A percentile compares a stretch with the other conserved stretches of the same genome.
Conservation (phyloP, 53 echinoderm and acorn worm species). For the Antedon mediterranea region DNA sequence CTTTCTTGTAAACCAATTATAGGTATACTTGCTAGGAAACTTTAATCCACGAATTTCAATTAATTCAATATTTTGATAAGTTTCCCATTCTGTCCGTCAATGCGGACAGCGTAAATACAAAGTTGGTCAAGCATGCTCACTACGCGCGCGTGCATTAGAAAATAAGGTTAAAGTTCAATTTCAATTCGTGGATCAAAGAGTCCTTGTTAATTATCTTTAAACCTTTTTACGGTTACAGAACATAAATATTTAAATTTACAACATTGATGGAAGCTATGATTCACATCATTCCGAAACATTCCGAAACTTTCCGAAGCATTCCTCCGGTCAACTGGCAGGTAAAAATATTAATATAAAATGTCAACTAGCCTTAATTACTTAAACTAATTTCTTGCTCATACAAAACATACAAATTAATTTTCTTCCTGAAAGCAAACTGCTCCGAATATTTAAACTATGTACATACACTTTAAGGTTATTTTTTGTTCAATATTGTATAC, state of each 20-base stretch:
- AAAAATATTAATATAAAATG: not conserved
- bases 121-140: no score
- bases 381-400: not conserved
- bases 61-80: no score
- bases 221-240: no score
- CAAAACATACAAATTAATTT: not conserved
- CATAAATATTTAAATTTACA: not conserved
- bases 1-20: no score
- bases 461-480: not conserved
- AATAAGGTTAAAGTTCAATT: no score
- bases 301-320: not conserved
- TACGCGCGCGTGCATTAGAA: no score
- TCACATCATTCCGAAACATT: slow-evolving; percentile 1
- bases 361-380: not conserved
- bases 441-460: not conserved
- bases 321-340: not conserved
- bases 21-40: no score
- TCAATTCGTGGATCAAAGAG: no score
- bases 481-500: not conserved
- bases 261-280: not conserved
- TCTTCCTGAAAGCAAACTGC: not conserved
- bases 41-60: no score
- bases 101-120: no score
- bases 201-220: no score
- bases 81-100: no score